These are phyloP conservation scores for Chloromyia formosa DNA, from an alignment of 2,888 invertebrate species.

Conservation along the genomic window DNA sequence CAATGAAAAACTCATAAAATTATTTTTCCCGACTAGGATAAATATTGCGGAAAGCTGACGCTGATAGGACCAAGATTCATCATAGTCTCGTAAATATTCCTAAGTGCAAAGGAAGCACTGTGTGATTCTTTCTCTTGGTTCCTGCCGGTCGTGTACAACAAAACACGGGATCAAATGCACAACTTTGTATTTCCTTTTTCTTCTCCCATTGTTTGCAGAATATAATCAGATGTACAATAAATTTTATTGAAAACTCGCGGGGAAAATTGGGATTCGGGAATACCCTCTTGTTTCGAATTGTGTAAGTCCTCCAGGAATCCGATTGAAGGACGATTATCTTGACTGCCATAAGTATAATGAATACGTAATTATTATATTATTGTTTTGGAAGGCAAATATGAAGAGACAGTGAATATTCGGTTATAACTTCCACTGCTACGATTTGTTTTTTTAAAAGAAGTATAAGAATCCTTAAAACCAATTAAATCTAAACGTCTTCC, in stretches of 20 bases:
- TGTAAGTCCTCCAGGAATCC: not conserved
- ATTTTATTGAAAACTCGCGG: constrained; percentile 22
- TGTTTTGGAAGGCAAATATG: too few species aligned
- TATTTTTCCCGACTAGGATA: not conserved
- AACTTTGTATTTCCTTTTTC: not conserved
- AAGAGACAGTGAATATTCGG: too few species aligned
- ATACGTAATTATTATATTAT: too few species aligned
- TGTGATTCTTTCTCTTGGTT: not conserved
- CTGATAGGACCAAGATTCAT: not conserved
- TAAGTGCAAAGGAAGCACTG: not conserved
- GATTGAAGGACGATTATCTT: too few species aligned
- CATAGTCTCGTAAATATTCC: not conserved
- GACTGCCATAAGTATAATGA: too few species aligned
- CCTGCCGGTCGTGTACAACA: not conserved
- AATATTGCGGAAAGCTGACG: not conserved
- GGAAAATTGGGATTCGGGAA: constrained; percentile 6
- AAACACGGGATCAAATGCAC: not conserved
- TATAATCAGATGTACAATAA: constrained; percentile 24
- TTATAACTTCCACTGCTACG: too few species aligned
- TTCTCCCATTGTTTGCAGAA: constrained; percentile 19
- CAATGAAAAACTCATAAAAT: not conserved
- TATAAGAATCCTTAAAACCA: too few species aligned
- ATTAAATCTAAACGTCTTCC: too few species aligned
- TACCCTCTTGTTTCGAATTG: not conserved
- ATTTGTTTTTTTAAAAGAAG: not conserved